phyloP scores from a whole-genome alignment of 1,140 invertebrate species.

The Rhizoglyphus robini region DNA sequence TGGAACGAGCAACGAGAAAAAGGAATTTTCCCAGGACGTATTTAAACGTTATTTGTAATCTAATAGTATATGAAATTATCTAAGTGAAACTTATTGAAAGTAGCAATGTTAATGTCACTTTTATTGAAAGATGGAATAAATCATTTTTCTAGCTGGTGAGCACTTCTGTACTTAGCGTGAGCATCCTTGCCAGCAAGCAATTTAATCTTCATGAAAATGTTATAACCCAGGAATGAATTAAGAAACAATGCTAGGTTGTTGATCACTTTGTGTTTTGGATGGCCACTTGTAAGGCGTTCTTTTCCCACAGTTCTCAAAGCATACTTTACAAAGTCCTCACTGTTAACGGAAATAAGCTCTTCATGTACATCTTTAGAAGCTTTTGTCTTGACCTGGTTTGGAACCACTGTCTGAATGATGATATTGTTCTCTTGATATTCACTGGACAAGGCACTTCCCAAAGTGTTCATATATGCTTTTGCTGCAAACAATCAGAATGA shows the following conservation, averaged over 20 bases:
- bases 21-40: constrained; percentile 60
- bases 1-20: constrained; percentile 72
- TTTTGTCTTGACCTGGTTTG: not conserved
- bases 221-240: not conserved
- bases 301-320: no score
- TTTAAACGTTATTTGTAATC: constrained; percentile 30
- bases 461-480: not conserved
- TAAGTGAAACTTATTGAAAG: no score
- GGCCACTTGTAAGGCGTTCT: not conserved
- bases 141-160: not conserved
- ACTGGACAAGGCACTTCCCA: not conserved
- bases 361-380: no score
- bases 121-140: not conserved
- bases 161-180: no score
- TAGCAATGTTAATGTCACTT: no score
- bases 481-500: no score
- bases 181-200: no score
- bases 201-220: not conserved
- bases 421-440: not conserved
- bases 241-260: not conserved
- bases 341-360: no score
- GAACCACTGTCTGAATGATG: not conserved
- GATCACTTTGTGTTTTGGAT: not conserved
- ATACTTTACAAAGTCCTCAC: no score
- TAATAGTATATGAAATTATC: no score